Conservation (phyloP, 1,140 invertebrate species). For the Drosophila aff. region DNA sequence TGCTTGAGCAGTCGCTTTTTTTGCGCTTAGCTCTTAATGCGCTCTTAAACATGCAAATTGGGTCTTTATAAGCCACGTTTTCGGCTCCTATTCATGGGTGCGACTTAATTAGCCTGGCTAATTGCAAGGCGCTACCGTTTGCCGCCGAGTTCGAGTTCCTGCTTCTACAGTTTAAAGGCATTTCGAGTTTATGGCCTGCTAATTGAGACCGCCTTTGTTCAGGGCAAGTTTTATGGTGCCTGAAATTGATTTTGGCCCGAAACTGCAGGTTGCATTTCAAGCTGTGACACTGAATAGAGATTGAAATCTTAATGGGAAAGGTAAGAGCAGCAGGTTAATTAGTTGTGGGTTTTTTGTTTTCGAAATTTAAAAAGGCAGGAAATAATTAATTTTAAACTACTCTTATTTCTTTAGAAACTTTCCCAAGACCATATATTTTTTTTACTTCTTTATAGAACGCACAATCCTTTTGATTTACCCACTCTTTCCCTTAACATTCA, state of each 20-base stretch:
- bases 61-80: slow-evolving; percentile 66
- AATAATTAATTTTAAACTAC: neutral
- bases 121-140: slow-evolving; percentile 76
- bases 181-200: slow-evolving; percentile 43
- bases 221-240: slow-evolving; percentile 37
- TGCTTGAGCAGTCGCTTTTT: slow-evolving; percentile 26
- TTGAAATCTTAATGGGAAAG: slow-evolving; percentile 8
- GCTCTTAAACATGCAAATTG: slow-evolving; percentile 79
- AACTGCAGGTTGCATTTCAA: slow-evolving; percentile 22
- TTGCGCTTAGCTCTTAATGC: slow-evolving; percentile 42
- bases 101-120: slow-evolving; percentile 73
- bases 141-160: slow-evolving; percentile 13
- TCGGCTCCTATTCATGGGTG: slow-evolving; percentile 57
- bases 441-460: too few species aligned
- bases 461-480: too few species aligned
- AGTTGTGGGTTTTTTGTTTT: neutral
- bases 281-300: neutral
- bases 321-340: neutral
- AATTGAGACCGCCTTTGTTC: slow-evolving; percentile 48
- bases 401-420: neutral
- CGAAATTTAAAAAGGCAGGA: neutral
- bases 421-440: too few species aligned
- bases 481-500: too few species aligned
- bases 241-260: slow-evolving; percentile 33
- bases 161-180: neutral